Evolutionary conservation across 2,113 vertebrate genomes (phyloP), one percentile per base, ranked within the genome.

Genomic region (Amazona guildingii): DNA sequence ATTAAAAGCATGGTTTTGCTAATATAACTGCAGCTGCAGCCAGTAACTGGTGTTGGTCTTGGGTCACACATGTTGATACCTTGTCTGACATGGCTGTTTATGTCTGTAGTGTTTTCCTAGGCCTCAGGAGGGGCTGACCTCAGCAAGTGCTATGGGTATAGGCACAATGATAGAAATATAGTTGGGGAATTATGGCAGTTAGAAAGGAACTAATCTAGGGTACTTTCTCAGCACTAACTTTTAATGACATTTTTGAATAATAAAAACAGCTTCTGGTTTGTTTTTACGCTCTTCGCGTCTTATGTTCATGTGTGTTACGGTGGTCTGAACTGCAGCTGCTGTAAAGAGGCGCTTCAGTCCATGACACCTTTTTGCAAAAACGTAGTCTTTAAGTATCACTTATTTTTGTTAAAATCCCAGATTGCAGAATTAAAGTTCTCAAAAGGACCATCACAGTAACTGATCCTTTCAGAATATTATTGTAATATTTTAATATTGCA

Each of bases 31-130:
- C 74, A 84, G 55, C 51, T 86, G 61, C 62, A 51, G 7, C 11
- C 19, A 17, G 0, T 29, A 15, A 28, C 18, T 2, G 1, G 1
- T 66, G 44, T 39, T 74, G 81, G 41, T 84, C 19, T 2, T 0
- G 1, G 33, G 35, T 79, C 23, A 5, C 21, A 2, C 11, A 13
- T 55, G 43, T 20, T 46, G 67, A 24, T 52, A 7, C 23, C 28
- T 13, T 31, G 20, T 33, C 27, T 72, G 70, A 57, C 41, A 20
- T 28, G 0, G 0, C 33, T 1, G 0, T 6, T 13, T 17, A 1
- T 5, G 4, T 51, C n/a, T 59, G 54, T 16, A 7, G 20, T 7
- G 23, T 55, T 89, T 75, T 31, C 37, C 44, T 31, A 13, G 57
- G 52, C 78, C 78, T 90, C 18, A 2, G 1, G 4, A 55, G 31